These are phyloP conservation scores for Geophilus truncorum DNA, from an alignment of 2,888 invertebrate genomes.

Conservation along the genomic window DNA sequence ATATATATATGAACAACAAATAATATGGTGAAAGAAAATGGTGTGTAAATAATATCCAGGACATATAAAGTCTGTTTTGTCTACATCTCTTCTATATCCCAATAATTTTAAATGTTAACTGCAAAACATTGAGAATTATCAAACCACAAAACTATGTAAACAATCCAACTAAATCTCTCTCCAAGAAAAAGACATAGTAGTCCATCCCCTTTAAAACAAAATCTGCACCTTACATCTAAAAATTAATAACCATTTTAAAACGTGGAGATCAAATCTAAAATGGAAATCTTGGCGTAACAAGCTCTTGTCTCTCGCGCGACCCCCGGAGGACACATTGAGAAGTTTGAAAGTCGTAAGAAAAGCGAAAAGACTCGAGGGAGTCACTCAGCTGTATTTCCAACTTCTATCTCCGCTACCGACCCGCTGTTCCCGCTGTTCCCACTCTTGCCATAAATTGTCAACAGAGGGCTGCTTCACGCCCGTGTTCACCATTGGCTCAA, in stretches of 20 bases:
- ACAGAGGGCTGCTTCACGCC: slow-evolving; percentile 8
- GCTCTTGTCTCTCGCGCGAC: neutral
- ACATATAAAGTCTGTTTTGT: no score
- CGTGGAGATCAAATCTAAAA: neutral
- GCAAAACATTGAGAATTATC: no score
- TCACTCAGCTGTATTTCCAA: slow-evolving; percentile 1
- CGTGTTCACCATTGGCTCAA: slow-evolving; percentile 6
- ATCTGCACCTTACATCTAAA: neutral
- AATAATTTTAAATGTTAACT: no score
- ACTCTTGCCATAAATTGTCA: slow-evolving; percentile 7
- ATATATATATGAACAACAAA: no score
- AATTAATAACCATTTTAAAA: neutral
- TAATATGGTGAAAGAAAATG: no score
- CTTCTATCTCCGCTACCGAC: neutral
- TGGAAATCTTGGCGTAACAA: neutral
- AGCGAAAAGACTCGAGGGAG: neutral
- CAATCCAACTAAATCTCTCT: no score
- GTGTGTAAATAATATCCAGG: no score
- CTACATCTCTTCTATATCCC: no score
- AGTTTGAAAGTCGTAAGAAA: slow-evolving; percentile 17
- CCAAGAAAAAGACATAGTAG: no score
- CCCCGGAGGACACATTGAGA: slow-evolving; percentile 9
- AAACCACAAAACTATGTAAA: no score
- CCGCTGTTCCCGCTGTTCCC: neutral
- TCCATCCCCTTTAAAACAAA: neutral